A percentile compares a stretch with the other conserved stretches of the same genome.
Evolutionary conservation across 1,140 invertebrate species (phyloP).

Genomic region (Lepidostoma basale): DNA sequence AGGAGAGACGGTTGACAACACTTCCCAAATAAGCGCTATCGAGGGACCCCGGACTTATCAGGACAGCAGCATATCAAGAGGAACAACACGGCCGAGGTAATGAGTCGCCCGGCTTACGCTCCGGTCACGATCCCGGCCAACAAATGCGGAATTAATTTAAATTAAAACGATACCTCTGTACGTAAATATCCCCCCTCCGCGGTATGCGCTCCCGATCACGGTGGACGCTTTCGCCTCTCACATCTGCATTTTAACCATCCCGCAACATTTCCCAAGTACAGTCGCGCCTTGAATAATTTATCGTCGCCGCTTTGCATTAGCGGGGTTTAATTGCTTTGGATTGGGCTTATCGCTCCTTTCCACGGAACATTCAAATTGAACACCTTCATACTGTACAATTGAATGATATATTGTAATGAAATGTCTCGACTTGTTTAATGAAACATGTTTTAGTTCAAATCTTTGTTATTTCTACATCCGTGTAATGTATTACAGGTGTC

Average conservation of each 20-base stretch:
- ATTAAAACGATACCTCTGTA: conserved; percentile 34
- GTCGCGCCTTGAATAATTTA: conserved; percentile 25
- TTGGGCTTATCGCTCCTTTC: conserved; percentile 2
- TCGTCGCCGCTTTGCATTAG: conserved; percentile 2
- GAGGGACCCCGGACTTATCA: conserved; percentile 18
- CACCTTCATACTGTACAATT: too few species aligned
- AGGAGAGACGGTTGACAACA: conserved; percentile 19
- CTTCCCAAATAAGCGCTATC: conserved; percentile 24
- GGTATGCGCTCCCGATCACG: conserved; percentile 23
- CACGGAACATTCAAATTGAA: conserved; percentile 2
- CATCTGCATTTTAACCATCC: conserved; percentile 26
- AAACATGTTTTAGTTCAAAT: too few species aligned
- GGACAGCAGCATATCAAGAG: conserved; percentile 30
- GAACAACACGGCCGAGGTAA: conserved; percentile 32
- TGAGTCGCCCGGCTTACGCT: conserved; percentile 37
- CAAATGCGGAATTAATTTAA: conserved; percentile 44
- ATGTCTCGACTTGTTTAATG: too few species aligned
- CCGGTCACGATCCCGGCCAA: conserved; percentile 38
- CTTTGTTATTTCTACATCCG: too few species aligned
- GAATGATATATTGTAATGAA: too few species aligned
- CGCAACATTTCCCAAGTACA: conserved; percentile 20
- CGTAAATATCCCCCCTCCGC: conserved; percentile 32
- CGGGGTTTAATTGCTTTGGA: conserved; percentile 19
- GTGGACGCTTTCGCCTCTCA: conserved; percentile 12
- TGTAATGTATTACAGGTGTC: too few species aligned